A percentile compares a stretch with the other conserved stretches of the same genome.
These are phyloP conservation scores for Agapostemon virescens DNA, from an alignment of 2,888 invertebrate species.

Conservation along the genomic window DNA sequence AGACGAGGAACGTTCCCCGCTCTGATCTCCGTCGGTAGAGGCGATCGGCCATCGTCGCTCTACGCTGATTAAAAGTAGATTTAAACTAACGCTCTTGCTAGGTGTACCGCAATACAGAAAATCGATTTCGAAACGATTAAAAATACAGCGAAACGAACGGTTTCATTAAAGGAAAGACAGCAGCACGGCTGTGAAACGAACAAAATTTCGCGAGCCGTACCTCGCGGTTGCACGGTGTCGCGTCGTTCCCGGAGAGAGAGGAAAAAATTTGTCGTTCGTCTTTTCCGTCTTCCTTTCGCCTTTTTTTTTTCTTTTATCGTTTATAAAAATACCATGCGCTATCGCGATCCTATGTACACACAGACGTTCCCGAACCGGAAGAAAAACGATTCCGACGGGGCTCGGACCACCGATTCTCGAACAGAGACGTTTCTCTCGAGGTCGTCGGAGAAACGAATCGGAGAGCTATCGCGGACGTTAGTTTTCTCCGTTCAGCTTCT, in stretches of 20 bases:
- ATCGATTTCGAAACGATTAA: constrained; percentile 20
- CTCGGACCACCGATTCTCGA: constrained; percentile 10
- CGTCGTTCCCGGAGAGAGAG: constrained; percentile 36
- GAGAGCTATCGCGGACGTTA: constrained; percentile 18
- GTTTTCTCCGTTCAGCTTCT: constrained; percentile 7
- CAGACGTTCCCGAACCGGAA: constrained; percentile 42
- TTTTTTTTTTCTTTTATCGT: constrained; percentile 14
- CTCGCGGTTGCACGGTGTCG: constrained; percentile 43
- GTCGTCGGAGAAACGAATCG: constrained; percentile 15
- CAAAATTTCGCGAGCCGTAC: constrained; percentile 24
- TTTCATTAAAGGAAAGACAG: neutral
- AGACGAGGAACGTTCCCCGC: neutral
- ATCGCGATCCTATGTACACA: constrained; percentile 58
- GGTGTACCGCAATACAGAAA: constrained; percentile 20
- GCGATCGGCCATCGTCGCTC: constrained; percentile 28
- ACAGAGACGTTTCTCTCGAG: neutral
- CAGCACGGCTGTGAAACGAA: neutral
- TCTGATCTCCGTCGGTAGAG: constrained; percentile 42
- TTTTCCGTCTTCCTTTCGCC: constrained; percentile 1
- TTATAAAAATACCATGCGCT: constrained; percentile 65
- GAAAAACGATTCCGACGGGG: constrained; percentile 33
- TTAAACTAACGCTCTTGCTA: constrained; percentile 36
- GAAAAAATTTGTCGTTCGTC: constrained; percentile 27
- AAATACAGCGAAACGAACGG: neutral
- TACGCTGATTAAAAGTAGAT: constrained; percentile 23